Base-by-base conservation (phyloP, 2,113 vertebrate species). In the Suncus etruscus region DNA sequence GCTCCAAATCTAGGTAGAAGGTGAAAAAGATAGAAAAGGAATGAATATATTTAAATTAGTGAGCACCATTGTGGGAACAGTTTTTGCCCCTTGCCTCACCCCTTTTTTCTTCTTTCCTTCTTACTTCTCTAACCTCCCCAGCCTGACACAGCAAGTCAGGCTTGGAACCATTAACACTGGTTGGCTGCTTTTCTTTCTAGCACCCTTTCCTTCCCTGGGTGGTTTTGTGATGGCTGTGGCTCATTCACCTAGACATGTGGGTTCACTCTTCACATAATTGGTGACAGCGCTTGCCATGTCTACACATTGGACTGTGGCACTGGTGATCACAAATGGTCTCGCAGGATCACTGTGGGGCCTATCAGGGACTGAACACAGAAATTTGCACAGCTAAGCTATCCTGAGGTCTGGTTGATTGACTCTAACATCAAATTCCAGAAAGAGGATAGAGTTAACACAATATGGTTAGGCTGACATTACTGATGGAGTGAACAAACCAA, bases 21-120 rank as follows among this genome's bases (percentile, higher is more conserved):
- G 16, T 82, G 47, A 75, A 80, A 74, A 78, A 90, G 74, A 72
- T 24, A 6, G 83, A 45, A 91, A 92, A 80, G 82, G 76, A 87
- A 69, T 83, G 74, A 45, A 91, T 72, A 24, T 83, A 29, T 77
- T 84, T 84, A 78, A 86, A 84, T 2, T 6, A 25, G 7, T 32
- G 29, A 85, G 18, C 11, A 12, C 8, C 14, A 4, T 22, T 7
- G 47, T 66, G 25, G 3, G 25, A 22, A 11, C 2, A 0, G 2
- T 3, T 6, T 4, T 7, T 25, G 58, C 18, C 18, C 1, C 6
- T 48, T 3, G 25, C 2, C 7, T 5, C 22, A 4, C 12, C n/a
- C 10, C 6, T 0, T 11, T 16, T 39, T 3, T 18, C 11, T 18
- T 83, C 45, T 63, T 2, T 18, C 69, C 66, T 70, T 25, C 47